Evolutionary conservation across 2,113 vertebrate genomes (phyloP), one percentile per base, ranked within the genome.

Genomic region (Sphyrna mokarran): DNA sequence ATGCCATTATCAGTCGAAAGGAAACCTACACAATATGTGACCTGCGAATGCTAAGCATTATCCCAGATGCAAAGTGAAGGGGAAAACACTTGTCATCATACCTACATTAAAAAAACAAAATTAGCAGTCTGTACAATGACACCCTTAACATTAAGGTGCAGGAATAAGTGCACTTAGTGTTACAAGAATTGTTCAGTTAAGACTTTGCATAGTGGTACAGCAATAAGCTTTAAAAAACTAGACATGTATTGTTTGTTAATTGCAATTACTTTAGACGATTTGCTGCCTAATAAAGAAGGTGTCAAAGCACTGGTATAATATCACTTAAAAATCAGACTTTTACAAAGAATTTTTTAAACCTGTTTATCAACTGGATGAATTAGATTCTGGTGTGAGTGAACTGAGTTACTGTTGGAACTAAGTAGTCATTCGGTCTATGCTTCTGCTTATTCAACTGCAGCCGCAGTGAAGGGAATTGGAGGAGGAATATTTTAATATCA

Each of bases 31-130:
- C 68, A 72, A 48, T 54, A 95, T 76, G 69, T 72, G 69, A 95
- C 94, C 94, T 93, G 14, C 40, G 66, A 70, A 95, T 95, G 37
- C 69, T 72, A 26, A 95, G 69, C 54, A 95, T 95, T 95, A 72
- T 95, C 94, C 69, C 94, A 95, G 40, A 95, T 95, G 68, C 94
- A 72, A 72, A 95, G 94, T 95, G 94, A 70, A 76, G 68, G 94
- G 69, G 94, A 95, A 72, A 95, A 95, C 66, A 72, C 68, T 95
- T 95, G 89, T 93, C 89, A 95, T 72, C 66, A 48, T 48, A 72
- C 18, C 94, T 95, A 72, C 94, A 95, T 95, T 95, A 72, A 95
- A 72, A 95, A 95, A 95, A 95, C 69, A 72, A 54, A 95, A 95
- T 95, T 95, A 76, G 40, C 40, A 72, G 23, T 95, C 69, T 95